Percentiles rank a stretch among this genome's conserved stretches.
Conservation (phyloP, 2,797 vertebrate species). For the Buphagus erythrorhynchus region DNA sequence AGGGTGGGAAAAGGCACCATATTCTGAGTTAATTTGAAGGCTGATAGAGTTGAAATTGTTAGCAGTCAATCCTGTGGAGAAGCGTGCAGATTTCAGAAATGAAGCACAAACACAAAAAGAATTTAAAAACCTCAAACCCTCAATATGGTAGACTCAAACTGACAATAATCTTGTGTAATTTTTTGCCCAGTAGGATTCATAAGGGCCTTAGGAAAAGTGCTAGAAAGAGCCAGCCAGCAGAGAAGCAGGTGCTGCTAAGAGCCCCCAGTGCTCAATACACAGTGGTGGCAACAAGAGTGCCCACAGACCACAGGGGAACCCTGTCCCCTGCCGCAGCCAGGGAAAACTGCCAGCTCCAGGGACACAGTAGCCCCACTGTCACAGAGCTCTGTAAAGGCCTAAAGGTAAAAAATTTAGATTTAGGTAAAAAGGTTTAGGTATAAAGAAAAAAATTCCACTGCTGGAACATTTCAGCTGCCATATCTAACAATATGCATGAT, state of each 20-base stretch:
- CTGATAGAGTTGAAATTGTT: neutral
- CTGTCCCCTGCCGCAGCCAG: neutral
- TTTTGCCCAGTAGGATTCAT: neutral
- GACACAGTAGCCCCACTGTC: neutral
- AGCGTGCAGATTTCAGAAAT: neutral
- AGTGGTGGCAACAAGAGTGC: accelerated
- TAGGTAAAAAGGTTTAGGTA: no score
- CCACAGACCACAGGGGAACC: accelerated
- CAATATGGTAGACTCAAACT: neutral
- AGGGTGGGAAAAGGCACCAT: neutral
- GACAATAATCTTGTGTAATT: neutral
- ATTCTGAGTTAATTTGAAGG: neutral
- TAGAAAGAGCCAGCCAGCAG: neutral
- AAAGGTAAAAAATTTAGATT: neutral
- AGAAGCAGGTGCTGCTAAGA: neutral
- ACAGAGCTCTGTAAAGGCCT: neutral
- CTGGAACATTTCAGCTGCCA: neutral
- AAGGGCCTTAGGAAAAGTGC: neutral
- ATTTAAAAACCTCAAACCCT: neutral
- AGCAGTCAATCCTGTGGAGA: neutral
- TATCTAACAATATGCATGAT: neutral
- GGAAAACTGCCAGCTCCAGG: neutral
- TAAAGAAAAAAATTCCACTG: no score
- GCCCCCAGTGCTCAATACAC: neutral
- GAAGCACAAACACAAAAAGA: neutral